Evolutionary conservation across 2,797 vertebrate genomes (phyloP).

Genomic region (Alectoris magna): DNA sequence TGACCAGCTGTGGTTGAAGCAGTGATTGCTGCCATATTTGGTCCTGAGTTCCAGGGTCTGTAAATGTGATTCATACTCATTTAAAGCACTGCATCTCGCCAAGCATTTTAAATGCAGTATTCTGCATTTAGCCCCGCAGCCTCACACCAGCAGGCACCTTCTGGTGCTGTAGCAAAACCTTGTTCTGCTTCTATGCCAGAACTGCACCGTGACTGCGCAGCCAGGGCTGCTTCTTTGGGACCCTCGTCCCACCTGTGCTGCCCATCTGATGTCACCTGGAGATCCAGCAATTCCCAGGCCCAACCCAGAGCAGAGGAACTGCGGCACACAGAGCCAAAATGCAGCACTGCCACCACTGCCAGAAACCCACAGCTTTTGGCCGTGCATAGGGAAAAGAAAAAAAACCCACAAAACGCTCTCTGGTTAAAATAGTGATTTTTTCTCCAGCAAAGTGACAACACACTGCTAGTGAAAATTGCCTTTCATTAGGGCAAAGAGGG

Average conservation of each 20-base stretch:
- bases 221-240: neutral
- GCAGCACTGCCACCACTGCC: neutral
- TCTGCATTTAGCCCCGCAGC: neutral
- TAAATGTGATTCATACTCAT: neutral
- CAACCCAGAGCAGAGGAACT: neutral
- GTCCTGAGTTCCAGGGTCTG: neutral
- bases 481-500: slow-evolving; percentile 23
- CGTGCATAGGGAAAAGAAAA: neutral
- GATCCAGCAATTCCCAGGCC: accelerated
- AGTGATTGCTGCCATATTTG: accelerated
- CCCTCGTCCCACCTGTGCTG: neutral
- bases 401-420: neutral
- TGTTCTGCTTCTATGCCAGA: neutral
- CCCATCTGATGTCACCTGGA: neutral
- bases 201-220: accelerated
- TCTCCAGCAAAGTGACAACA: slow-evolving; percentile 11
- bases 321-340: neutral
- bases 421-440: slow-evolving; percentile 31
- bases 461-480: slow-evolving; percentile 21
- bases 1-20: neutral
- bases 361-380: neutral
- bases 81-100: neutral
- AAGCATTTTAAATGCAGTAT: neutral
- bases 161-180: neutral
- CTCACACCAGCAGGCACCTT: neutral